Evolutionary conservation across 2,797 vertebrate species (phyloP).

Genomic region (Trachops cirrhosus): DNA sequence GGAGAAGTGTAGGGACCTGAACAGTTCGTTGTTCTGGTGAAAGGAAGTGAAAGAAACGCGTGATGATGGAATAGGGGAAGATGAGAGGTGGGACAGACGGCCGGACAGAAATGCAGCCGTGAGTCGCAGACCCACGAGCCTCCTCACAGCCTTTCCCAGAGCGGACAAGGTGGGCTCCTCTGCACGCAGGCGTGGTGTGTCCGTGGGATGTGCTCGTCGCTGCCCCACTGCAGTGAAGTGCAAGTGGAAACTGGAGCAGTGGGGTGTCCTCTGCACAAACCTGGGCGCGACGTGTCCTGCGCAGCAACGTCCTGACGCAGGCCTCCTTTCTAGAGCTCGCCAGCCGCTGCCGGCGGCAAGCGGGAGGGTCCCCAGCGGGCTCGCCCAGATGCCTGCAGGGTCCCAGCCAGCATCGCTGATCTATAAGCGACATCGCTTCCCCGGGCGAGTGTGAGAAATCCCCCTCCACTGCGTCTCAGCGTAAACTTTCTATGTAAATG

Average conservation of each 20-base stretch:
- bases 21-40: not conserved
- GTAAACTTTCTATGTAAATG: constrained; percentile 19
- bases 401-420: rapidly evolving
- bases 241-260: not conserved
- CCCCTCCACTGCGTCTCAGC: not conserved
- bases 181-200: rapidly evolving
- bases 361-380: rapidly evolving
- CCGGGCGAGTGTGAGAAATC: not conserved
- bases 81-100: not conserved
- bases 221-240: not conserved
- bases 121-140: not conserved
- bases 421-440: not conserved
- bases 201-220: rapidly evolving
- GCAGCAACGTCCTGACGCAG: rapidly evolving
- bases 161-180: not conserved
- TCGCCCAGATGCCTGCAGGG: rapidly evolving
- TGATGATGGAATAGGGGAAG: not conserved
- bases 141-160: not conserved
- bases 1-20: not conserved
- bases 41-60: not conserved
- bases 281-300: rapidly evolving
- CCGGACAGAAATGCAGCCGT: not conserved
- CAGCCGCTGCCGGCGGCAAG: not conserved
- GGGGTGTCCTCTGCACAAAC: rapidly evolving
- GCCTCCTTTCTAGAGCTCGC: not conserved